Conservation (phyloP, 2,888 invertebrate genomes). For the Hyles lineata region DNA sequence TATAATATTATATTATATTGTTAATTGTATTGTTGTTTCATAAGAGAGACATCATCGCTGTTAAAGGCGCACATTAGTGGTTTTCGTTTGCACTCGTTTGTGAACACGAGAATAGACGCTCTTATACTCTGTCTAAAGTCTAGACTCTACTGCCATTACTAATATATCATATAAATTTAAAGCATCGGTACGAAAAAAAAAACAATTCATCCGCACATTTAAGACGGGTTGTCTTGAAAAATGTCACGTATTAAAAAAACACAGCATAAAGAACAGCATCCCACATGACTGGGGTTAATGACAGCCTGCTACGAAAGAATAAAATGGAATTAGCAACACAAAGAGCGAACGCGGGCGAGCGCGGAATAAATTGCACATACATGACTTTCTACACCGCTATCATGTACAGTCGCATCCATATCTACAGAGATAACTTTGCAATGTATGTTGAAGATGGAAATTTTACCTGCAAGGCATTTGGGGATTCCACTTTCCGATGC, state of each 20-base stretch:
- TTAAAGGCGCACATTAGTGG: no score
- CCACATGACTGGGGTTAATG: conserved; percentile 36
- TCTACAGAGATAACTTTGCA: not conserved
- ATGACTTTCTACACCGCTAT: conserved; percentile 56
- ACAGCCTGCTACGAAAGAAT: conserved; percentile 59
- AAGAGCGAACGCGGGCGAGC: conserved; percentile 58
- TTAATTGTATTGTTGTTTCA: no score
- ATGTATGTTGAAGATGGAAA: not conserved
- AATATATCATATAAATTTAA: not conserved
- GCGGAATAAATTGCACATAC: conserved; percentile 66
- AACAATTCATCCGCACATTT: no score
- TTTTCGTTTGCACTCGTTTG: no score
- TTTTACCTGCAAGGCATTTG: not conserved
- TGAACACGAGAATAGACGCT: no score
- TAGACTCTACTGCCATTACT: no score
- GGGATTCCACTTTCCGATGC: not conserved
- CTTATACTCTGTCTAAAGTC: no score
- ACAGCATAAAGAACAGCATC: conserved; percentile 10
- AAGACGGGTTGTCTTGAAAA: no score
- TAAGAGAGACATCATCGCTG: no score
- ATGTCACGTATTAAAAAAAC: not conserved
- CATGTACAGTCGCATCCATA: conserved; percentile 38
- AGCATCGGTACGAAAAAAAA: not conserved
- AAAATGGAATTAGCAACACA: conserved; percentile 74
- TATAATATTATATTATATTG: no score